phyloP scores from a whole-genome alignment of 2,113 vertebrate genomes.

The Chlorocebus sabaeus region DNA sequence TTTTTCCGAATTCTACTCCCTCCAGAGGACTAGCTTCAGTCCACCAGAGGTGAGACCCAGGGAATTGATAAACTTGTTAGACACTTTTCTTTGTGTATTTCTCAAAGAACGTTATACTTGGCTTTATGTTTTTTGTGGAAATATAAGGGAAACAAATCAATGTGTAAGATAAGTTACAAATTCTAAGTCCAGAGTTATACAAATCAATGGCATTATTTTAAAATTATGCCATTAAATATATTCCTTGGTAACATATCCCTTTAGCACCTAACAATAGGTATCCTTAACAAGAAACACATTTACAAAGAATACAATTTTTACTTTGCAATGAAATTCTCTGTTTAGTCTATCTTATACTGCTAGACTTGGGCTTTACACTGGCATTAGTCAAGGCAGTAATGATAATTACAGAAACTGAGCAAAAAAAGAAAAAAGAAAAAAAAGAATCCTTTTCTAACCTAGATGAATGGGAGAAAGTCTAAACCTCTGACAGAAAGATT shows the following conservation, averaged over 20 bases:
- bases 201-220: not conserved
- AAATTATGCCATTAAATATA: not conserved
- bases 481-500: constrained; percentile 38
- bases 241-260: not conserved
- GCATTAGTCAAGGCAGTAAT: not conserved
- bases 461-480: constrained; percentile 39
- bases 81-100: not conserved
- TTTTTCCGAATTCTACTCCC: not conserved
- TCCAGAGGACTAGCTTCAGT: not conserved
- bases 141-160: not conserved
- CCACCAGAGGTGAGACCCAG: not conserved
- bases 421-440: too few relatives aligned
- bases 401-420: constrained; percentile 27
- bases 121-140: not conserved
- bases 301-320: not conserved
- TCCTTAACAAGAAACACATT: not conserved
- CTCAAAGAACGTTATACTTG: not conserved
- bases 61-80: not conserved
- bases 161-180: not conserved
- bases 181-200: not conserved
- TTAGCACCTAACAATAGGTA: not conserved
- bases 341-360: not conserved
- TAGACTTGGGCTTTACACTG: not conserved
- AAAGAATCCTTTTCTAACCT: not conserved
- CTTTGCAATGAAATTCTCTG: constrained; percentile 17